Base-by-base conservation (phyloP, 2,797 vertebrate genomes). In the Cyprinodon diabolis region DNA sequence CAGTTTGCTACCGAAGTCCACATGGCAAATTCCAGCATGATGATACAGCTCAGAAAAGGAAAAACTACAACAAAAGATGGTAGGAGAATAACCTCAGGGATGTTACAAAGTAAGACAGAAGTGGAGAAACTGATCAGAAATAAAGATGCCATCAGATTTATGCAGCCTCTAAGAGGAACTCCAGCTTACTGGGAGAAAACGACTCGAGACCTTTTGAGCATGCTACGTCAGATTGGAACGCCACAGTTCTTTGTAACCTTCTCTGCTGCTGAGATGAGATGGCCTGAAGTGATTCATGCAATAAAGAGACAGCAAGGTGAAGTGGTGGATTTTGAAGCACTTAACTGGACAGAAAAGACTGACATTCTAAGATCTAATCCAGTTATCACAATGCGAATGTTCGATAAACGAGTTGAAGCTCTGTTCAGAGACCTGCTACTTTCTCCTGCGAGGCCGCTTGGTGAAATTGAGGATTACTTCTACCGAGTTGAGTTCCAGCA, bases 1-100 rank as follows among this genome's bases (percentile, higher is more conserved):
- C 68, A 82, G 60, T 77, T 77, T 75, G 72, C 79, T 1, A 74
- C 37, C 4, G 70, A 83, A 43, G 76, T 74, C 11, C 43, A 81
- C 40, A 3, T 74, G 66, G 73, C 84, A 0, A 68, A 74, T 4
- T 69, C 52, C 30, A 30, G 30, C 30, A 30, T 30, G 30, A 30
- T 30, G 30, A 30, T 30, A 30, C 30, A 30, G 30, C 4, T 30
- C 30, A 30, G 30, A 30, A 30, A 30, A 30, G 30, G 30, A 30
- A 30, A 30, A 30, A 30, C 30, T 30, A 30, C 30, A 30, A 30
- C 30, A 30, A 30, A 30, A 30, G 30, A 30, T 30, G 30, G 30
- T 1, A 30, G 30, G 30, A 30, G 30, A 30, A 30, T 30, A 30
- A 30, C 30, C 30, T 30, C 30, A 30, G 30, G 30, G 30, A 30